A percentile compares a stretch with the other conserved stretches of the same genome.
Conservation (phyloP, 1,140 invertebrate species). For the Tetraneura akinire region DNA sequence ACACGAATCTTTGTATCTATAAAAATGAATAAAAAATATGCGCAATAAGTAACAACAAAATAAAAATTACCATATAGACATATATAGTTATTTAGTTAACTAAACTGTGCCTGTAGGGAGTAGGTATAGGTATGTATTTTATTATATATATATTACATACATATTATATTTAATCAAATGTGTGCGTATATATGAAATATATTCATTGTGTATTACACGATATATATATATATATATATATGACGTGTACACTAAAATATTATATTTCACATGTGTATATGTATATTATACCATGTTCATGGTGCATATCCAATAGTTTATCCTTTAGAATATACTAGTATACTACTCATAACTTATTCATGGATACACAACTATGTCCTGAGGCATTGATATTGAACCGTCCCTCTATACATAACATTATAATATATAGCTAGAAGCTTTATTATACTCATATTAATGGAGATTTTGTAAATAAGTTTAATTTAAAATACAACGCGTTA, state of each 20-base stretch:
- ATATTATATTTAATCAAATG: constrained; percentile 11
- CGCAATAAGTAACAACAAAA: background rate
- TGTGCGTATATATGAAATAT: background rate
- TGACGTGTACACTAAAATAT: background rate
- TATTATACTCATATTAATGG: no score
- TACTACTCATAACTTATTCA: constrained; percentile 22
- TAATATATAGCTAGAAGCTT: no score
- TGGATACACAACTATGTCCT: background rate
- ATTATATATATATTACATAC: background rate
- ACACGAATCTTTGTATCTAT: no score
- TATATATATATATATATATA: background rate
- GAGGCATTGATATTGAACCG: constrained; percentile 1
- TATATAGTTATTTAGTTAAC: no score
- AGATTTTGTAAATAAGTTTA: constrained; percentile 12
- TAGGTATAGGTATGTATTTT: no score
- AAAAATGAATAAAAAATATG: no score
- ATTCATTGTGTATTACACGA: background rate
- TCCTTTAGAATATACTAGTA: background rate
- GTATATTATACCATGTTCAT: background rate
- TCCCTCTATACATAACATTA: no score
- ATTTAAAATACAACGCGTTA: constrained; percentile 27
- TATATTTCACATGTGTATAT: constrained; percentile 11
- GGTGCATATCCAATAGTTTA: no score
- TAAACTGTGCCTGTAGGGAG: no score
- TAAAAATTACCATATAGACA: no score